Evolutionary conservation across 1,140 invertebrate genomes (phyloP).

Genomic region (Anastrepha ludens): DNA sequence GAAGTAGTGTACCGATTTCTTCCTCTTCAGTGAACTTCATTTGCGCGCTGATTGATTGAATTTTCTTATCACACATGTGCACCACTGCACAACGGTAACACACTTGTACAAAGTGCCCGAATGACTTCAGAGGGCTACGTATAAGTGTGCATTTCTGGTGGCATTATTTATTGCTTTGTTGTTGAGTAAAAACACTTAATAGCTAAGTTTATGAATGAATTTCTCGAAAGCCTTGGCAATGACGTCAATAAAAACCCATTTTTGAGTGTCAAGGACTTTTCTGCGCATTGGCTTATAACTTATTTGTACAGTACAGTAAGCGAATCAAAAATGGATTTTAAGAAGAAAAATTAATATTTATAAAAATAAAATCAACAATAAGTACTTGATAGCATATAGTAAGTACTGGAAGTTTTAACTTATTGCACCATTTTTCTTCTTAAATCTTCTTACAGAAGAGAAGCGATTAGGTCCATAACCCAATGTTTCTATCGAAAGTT

Average conservation of each 20-base stretch:
- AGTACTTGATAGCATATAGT: too few relatives aligned
- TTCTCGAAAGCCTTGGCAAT: slow-evolving; percentile 30
- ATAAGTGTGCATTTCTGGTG: background rate
- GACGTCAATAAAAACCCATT: background rate
- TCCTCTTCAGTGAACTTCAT: slow-evolving; percentile 62
- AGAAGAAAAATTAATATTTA: too few relatives aligned
- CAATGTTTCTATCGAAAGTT: too few relatives aligned
- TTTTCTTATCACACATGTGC: slow-evolving; percentile 74
- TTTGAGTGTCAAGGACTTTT: background rate
- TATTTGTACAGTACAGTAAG: too few relatives aligned
- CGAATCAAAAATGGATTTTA: too few relatives aligned
- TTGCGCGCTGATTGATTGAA: slow-evolving; percentile 70
- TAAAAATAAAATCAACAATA: too few relatives aligned
- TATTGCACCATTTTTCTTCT: too few relatives aligned
- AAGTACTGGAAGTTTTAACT: too few relatives aligned
- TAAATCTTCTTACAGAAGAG: too few relatives aligned
- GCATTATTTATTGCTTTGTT: background rate
- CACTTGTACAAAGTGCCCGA: background rate
- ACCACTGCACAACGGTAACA: slow-evolving; percentile 62
- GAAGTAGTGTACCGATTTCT: slow-evolving; percentile 42
- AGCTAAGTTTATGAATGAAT: slow-evolving; percentile 5
- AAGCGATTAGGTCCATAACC: too few relatives aligned
- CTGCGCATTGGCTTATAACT: background rate
- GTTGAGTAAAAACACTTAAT: background rate
- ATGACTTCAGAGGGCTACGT: background rate